phyloP scores from a whole-genome alignment of 2,113 vertebrate genomes.

The Cinclus cinclus region DNA sequence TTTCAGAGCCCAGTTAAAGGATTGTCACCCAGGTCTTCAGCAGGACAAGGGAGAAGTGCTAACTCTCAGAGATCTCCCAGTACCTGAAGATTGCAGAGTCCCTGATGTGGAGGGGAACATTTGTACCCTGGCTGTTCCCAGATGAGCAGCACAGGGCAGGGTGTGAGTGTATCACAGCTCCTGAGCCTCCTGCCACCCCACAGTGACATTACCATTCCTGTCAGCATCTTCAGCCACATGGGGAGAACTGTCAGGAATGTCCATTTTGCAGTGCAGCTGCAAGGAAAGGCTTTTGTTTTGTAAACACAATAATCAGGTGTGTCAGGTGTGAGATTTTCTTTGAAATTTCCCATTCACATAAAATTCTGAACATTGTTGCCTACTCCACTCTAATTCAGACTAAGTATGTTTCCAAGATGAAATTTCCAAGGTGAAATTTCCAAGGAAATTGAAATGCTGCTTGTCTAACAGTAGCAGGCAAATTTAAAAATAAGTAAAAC shows the following conservation, averaged over 20 bases:
- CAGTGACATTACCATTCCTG: not conserved
- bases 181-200: not conserved
- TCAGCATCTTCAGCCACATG: not conserved
- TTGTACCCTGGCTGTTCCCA: not conserved
- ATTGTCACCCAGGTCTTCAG: fast-evolving
- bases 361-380: not conserved
- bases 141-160: not conserved
- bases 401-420: not conserved
- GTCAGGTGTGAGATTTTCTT: not conserved
- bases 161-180: not conserved
- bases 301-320: not conserved
- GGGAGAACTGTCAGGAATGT: not conserved
- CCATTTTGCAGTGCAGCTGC: not conserved
- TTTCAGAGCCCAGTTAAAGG: not conserved
- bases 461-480: not conserved
- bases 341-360: not conserved
- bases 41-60: not conserved
- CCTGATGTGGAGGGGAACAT: not conserved
- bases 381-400: not conserved
- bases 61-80: not conserved
- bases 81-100: not conserved
- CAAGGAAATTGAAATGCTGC: not conserved
- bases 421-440: not conserved
- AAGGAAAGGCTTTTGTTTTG: not conserved
- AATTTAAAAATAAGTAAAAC: not conserved